A percentile compares a stretch with the other conserved stretches of the same genome.
phyloP scores from a whole-genome alignment of 37 sponge, comb jelly and placozoan genomes.

The Chondrosia reniformis region DNA sequence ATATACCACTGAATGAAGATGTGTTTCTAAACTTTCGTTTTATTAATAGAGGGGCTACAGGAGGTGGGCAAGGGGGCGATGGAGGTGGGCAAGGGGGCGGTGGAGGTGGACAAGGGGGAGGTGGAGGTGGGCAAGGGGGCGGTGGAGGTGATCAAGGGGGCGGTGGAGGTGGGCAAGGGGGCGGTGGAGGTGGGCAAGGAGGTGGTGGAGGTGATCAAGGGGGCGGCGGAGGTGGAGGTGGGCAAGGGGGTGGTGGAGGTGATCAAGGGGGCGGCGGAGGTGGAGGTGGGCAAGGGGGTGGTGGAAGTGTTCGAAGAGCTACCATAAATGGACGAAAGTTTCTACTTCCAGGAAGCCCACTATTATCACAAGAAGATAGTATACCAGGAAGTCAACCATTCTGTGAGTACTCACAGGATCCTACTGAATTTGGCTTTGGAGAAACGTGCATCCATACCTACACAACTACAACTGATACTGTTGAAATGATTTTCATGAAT shows the following conservation, averaged over 20 bases:
- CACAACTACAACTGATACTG: not conserved
- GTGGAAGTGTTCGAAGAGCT: not conserved
- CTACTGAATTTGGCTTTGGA: not conserved
- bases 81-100: no score
- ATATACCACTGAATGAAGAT: not conserved
- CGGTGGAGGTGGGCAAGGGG: no score
- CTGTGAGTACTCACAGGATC: not conserved
- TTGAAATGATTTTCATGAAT: conserved; percentile 7
- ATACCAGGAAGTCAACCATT: not conserved
- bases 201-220: no score
- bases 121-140: no score
- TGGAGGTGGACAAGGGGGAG: no score
- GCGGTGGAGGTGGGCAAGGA: no score
- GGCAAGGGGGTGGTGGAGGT: no score
- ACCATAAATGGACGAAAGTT: conserved; percentile 3
- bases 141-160: no score
- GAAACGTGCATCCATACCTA: conserved; percentile 2
- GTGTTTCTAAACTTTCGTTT: conserved; percentile 3
- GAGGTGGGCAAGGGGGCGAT: no score
- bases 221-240: no score
- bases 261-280: no score
- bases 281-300: no score
- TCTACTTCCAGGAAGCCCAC: not conserved
- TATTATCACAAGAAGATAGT: not conserved
- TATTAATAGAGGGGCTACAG: not conserved